Evolutionary conservation across 1,140 invertebrate species (phyloP).

Genomic region (Homalodisca vitripennis): DNA sequence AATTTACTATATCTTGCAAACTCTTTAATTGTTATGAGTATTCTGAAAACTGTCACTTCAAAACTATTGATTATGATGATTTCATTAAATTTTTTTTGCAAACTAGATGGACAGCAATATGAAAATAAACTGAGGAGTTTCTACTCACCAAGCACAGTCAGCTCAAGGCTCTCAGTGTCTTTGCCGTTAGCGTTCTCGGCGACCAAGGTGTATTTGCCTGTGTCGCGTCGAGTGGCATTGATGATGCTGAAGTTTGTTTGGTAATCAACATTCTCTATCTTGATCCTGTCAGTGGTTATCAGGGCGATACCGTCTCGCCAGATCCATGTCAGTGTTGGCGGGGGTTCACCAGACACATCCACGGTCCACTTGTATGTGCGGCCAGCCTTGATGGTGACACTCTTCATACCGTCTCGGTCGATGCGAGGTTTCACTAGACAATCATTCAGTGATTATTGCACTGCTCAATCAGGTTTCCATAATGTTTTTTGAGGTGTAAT

Average conservation of each 20-base stretch:
- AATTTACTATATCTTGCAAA: too few species aligned
- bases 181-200: conserved; percentile 88
- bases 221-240: conserved; percentile 82
- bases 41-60: too few species aligned
- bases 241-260: conserved; percentile 86
- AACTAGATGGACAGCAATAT: neutral
- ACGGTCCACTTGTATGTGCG: conserved; percentile 91
- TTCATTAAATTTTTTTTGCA: neutral
- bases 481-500: too few species aligned
- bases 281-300: conserved; percentile 78
- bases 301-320: conserved; percentile 81
- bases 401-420: conserved; percentile 85
- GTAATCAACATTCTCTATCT: conserved; percentile 88
- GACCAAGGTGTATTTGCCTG: conserved; percentile 86
- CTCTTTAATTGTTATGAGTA: too few species aligned
- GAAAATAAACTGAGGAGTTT: conserved; percentile 3
- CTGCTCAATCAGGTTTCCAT: too few species aligned
- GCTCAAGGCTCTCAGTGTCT: conserved; percentile 86
- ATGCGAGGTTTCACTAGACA: conserved; percentile 84
- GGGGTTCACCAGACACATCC: conserved; percentile 86
- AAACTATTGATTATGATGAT: neutral
- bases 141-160: conserved; percentile 80
- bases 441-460: neutral
- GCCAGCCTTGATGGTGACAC: conserved; percentile 81
- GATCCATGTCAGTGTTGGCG: conserved; percentile 82